Evolutionary conservation across 2,888 invertebrate species (phyloP), one percentile per base, ranked within the genome.

Genomic region (Antitype chi): DNA sequence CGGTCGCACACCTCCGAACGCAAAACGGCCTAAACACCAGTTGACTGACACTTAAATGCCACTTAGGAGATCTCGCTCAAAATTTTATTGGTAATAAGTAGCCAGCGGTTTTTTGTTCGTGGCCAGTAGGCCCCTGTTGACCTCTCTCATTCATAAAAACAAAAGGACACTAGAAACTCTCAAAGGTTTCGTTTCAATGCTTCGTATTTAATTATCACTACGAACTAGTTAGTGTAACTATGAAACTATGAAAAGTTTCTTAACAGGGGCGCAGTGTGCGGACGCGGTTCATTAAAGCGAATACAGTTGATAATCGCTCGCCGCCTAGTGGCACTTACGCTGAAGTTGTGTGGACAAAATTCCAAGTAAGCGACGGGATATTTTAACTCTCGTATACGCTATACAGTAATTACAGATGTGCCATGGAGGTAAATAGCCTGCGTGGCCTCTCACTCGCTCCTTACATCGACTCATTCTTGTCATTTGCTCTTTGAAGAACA

Each of bases 21-120:
- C 90, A 89, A 92, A 96, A 96, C 90, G 91, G 74, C 94, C 71
- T 92, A 96, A 93, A 88, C 84, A 87, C 95, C 95, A 93, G 95
- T 96, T 96, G 96, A 96, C 95, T 96, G 96, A 96, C 96, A 96
- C 95, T 91, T 95, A 94, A 95, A 95, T 95, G 94, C 96, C 95
- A 95, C 94, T 96, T 94, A 96, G 87, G 92, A 92, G 94, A 95
- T 64, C 76, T 94, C 94, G 93, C 93, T 94, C 93, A 91, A 96
- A 95, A 91, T 94, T 94, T 95, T 96, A 96, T 96, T 94, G 91
- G 91, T 95, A 92, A 91, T 94, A 95, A 95, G 95, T 94, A 95
- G 94, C 93, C 88, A 92, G 93, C 91, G 90, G 90, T 94, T 86
- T 94, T 92, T 94, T 91, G 88, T 91, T 84, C 78, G 81, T 87